Base-by-base conservation (phyloP, 2,888 invertebrate species). In the Patella caerulea region DNA sequence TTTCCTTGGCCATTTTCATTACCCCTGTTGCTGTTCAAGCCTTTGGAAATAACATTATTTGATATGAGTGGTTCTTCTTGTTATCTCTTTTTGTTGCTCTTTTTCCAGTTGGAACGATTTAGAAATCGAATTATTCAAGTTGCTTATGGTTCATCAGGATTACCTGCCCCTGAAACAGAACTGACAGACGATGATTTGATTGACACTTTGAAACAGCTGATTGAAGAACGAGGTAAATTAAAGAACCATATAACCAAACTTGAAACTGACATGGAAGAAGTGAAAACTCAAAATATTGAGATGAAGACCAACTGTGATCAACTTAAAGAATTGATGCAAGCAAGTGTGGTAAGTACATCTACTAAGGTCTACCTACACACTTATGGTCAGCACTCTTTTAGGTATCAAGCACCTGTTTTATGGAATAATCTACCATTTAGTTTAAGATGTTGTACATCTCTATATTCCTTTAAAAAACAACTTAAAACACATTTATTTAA, bases 61-160 rank as follows among this genome's bases (percentile, higher is more conserved):
- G 9, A 45, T 45, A 0, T 45, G 45, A 45, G 1, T 45, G 0
- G 9, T 45, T 45, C 1, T 45, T 45, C 7, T 9, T 45, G 1
- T 45, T 45, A 45, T 45, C 9, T 45, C 19, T n/a, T 12, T n/a
- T 19, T 73, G 12, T 71, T 19, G 74, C 34, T 54, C 53, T 17
- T 3, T 71, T 83, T 85, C 59, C 83, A 91, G 91, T 77, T 87
- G 82, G 91, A 91, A 78, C 82, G 91, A n/a, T 89, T 91, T 79
- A 81, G 90, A 53, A 89, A 86, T 78, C 82, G 91, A n/a, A 88
- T 91, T 2, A 82, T 91, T 12, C 90, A 91, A 82, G 84, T 87
- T 29, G 88, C 89, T 53, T 91, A 88, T 82, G 89, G 90, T 15
- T 88, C 90, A 2, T 90, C 91, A 5, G 90, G 89, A 2, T 85